phyloP scores from a whole-genome alignment of 1,140 invertebrate genomes.

The Panonychus citri region DNA sequence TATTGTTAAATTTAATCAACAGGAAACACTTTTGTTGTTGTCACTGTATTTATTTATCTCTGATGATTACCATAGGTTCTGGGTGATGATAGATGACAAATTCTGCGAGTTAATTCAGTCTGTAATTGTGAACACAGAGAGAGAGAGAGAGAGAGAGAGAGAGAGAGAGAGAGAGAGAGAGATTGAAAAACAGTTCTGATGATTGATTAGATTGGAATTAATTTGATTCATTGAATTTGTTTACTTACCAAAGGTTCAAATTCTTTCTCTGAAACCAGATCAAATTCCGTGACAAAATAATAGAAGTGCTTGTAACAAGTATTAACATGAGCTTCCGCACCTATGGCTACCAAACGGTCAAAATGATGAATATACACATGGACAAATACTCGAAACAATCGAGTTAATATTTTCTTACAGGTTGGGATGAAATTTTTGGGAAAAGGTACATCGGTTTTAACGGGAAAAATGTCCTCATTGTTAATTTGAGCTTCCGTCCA shows the following conservation, averaged over 20 bases:
- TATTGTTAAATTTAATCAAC: no score
- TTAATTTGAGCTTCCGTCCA: conserved; percentile 86
- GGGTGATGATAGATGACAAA: conserved; percentile 3
- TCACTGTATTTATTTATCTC: no score
- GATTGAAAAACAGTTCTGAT: background rate
- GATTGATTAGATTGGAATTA: no score
- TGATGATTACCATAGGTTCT: no score
- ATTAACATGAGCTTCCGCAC: conserved; percentile 82
- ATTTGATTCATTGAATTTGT: background rate
- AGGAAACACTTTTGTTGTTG: no score
- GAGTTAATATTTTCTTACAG: conserved; percentile 68
- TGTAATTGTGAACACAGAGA: background rate
- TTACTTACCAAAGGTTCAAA: conserved; percentile 18
- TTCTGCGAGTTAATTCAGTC: conserved; percentile 11
- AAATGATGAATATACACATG: conserved; percentile 96
- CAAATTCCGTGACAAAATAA: conserved; percentile 71
- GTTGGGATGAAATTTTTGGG: conserved; percentile 54
- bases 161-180: background rate
- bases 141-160: no score
- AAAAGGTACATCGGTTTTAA: conserved; percentile 60
- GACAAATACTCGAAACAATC: conserved; percentile 79
- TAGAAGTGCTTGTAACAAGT: conserved; percentile 93
- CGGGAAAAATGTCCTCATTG: conserved; percentile 61
- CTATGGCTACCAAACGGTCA: conserved; percentile 61
- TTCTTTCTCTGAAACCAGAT: no score